A percentile compares a stretch with the other conserved stretches of the same genome.
Evolutionary conservation across 2,113 vertebrate species (phyloP).

Genomic region (Otis tarda): DNA sequence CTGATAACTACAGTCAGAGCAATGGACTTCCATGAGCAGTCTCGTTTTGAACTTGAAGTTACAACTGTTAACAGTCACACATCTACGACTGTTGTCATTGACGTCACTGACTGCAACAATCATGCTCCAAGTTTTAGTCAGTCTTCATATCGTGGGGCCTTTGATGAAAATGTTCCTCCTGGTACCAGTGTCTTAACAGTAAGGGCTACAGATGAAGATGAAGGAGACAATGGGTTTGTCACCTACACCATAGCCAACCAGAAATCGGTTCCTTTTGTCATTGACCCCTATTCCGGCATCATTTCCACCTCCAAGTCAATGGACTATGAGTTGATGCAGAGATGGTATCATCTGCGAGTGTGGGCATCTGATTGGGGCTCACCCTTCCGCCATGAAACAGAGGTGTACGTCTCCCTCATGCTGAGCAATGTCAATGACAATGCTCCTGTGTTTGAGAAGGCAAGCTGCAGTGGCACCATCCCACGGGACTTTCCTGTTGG

Average conservation of each 20-base stretch:
- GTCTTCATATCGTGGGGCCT: conserved; percentile 78
- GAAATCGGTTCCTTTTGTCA: conserved; percentile 82
- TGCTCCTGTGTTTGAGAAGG: conserved; percentile 87
- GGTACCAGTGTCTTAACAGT: conserved; percentile 87
- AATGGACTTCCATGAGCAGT: conserved; percentile 82
- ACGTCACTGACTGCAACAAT: conserved; percentile 89
- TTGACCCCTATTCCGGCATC: conserved; percentile 87
- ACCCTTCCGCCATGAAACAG: conserved; percentile 87
- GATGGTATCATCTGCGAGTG: conserved; percentile 86
- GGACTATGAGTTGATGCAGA: conserved; percentile 94
- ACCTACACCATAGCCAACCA: conserved; percentile 85
- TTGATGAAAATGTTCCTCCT: conserved; percentile 88
- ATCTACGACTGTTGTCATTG: conserved; percentile 77
- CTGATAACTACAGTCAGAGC: conserved; percentile 82
- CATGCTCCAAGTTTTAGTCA: conserved; percentile 84
- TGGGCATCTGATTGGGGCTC: conserved; percentile 93
- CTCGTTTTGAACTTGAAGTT: conserved; percentile 85
- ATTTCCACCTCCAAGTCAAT: conserved; percentile 86
- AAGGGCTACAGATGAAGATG: conserved; percentile 83
- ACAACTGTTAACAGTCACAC: conserved; percentile 73
- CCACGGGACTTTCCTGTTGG: conserved; percentile 80
- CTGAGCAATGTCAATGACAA: conserved; percentile 96
- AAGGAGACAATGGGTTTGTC: conserved; percentile 86
- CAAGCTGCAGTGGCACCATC: conserved; percentile 87
- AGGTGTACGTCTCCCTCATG: conserved; percentile 85